Base-by-base conservation (phyloP, 2,797 vertebrate genomes). In the Notolabrus celidotus region DNA sequence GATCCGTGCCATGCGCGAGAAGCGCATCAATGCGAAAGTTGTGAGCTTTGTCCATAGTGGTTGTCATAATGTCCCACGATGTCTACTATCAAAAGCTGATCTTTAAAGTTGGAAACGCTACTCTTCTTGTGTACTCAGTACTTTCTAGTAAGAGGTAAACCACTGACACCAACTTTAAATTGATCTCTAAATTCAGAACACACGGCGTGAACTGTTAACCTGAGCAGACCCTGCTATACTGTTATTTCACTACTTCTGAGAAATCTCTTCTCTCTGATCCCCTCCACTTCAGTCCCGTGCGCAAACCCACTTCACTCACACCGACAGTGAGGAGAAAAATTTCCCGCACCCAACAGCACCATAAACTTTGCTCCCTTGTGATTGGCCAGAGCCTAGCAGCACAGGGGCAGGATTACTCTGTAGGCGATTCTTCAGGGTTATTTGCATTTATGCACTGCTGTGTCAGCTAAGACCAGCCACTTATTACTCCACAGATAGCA, bases 1-100 rank as follows among this genome's bases (percentile, higher is more conserved):
- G 91, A 0, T 86, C 88, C 67, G 38, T 56, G 66, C 93, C 92
- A 29, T 94, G 95, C 5, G 95, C 96, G 81, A 97, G 82, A 1
- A 97, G 93, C 47, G 96, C 96, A 50, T 97, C 96, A 61, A 97
- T 97, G 47, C 95, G 89, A 87, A 97, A 97, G 92, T 95, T 97
- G 71, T 94, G 94, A n/a, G 96, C 96, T 80, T 96, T 97, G 68
- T 96, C 95, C 94, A 96, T 90, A 38, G 79, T 20, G 51, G 74
- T 0, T 1, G 51, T 77, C 86, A 90, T 88, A 52, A 12, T 73
- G 56, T 36, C 33, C 46, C 10, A 19, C 12, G 34, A 46, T 29
- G 23, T 59, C 17, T 56, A 17, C 57, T 51, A 4, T 43, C 19
- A 46, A 20, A 22, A 50, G 15, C 31, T 34, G 14, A 0, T 49